Evolutionary conservation across 2,797 vertebrate species (phyloP).

Genomic region (Gambusia yucatana): DNA sequence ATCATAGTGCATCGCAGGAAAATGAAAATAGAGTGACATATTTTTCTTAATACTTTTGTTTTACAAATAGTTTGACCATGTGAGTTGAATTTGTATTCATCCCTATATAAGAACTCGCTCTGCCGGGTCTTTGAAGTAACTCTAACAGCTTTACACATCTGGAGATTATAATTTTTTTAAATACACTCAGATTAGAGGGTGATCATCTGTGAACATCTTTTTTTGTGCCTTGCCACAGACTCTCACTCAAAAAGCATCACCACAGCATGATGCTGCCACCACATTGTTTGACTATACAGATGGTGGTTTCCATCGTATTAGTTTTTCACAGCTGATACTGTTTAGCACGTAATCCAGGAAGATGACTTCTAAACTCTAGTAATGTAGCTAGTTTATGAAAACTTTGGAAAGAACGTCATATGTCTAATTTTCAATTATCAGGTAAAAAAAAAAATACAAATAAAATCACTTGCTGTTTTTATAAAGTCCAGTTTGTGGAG

Average conservation of each 20-base stretch:
- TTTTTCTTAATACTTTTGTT: not conserved
- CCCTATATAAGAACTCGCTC: no score
- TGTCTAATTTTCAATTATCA: not conserved
- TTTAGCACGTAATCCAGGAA: not conserved
- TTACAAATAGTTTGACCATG: not conserved
- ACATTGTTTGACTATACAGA: not conserved
- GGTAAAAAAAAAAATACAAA: not conserved
- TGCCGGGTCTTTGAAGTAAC: no score
- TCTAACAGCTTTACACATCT: not conserved
- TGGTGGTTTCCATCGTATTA: not conserved
- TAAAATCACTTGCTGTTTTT: not conserved
- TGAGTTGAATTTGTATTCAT: not conserved
- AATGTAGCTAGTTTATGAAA: not conserved
- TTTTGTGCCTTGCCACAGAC: not conserved
- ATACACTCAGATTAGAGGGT: not conserved
- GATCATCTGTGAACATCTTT: not conserved
- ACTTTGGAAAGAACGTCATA: not conserved
- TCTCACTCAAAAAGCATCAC: not conserved
- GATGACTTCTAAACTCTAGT: not conserved
- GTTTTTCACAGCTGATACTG: not conserved
- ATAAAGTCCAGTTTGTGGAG: not conserved
- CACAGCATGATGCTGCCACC: not conserved
- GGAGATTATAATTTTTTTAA: not conserved
- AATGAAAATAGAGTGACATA: not conserved
- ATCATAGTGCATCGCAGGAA: not conserved